These are phyloP conservation scores for Ectemnius cavifrons DNA, from an alignment of 2,888 invertebrate genomes.

Conservation along the genomic window DNA sequence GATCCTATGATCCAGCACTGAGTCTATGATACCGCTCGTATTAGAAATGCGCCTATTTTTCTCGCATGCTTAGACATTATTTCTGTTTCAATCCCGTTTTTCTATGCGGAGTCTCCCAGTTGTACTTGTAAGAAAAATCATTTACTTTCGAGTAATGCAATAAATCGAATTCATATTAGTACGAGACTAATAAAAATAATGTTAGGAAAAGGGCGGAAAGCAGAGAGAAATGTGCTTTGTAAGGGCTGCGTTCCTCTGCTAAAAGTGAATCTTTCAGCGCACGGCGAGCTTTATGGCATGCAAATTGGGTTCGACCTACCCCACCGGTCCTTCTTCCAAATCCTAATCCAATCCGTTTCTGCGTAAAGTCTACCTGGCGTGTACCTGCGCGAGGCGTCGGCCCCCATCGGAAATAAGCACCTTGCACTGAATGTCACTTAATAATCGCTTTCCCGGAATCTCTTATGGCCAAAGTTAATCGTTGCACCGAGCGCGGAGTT, in stretches of 20 bases:
- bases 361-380: constrained; percentile 45
- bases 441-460: constrained; percentile 22
- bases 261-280: constrained; percentile 59
- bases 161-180: too few species aligned
- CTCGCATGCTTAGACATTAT: too few species aligned
- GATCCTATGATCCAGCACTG: constrained; percentile 5
- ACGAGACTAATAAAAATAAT: too few species aligned
- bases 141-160: too few species aligned
- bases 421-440: constrained; percentile 18
- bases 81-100: too few species aligned
- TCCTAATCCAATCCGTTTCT: constrained; percentile 65
- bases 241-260: constrained; percentile 31
- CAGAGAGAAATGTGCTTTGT: too few species aligned
- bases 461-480: neutral
- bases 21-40: neutral
- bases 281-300: constrained; percentile 63
- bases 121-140: too few species aligned
- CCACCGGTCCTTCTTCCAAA: constrained; percentile 58
- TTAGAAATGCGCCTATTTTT: too few species aligned
- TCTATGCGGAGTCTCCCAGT: too few species aligned
- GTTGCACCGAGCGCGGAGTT: neutral
- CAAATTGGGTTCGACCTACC: constrained; percentile 64
- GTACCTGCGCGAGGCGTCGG: constrained; percentile 43
- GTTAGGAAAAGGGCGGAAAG: too few species aligned
- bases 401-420: constrained; percentile 22